A percentile compares a stretch with the other conserved stretches of the same genome.
Conservation (phyloP, 2,888 invertebrate species). For the Nesidiocoris tenuis region DNA sequence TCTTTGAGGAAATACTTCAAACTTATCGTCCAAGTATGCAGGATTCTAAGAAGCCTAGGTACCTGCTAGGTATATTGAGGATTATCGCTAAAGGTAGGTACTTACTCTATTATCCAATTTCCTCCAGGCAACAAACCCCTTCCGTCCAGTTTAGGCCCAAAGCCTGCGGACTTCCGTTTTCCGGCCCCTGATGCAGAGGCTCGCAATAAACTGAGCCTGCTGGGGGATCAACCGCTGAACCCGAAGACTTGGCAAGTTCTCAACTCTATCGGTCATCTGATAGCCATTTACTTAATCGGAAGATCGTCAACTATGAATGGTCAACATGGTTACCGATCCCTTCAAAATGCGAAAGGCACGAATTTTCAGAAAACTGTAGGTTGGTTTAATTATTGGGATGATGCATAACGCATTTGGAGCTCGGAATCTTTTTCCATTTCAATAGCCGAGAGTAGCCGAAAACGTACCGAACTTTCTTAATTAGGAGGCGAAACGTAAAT, state of each 20-base stretch:
- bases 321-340: too few species aligned
- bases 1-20: constrained; percentile 9
- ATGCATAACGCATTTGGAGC: too few species aligned
- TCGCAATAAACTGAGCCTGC: background rate
- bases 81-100: too few species aligned
- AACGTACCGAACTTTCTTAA: too few species aligned
- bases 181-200: background rate
- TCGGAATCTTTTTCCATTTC: too few species aligned
- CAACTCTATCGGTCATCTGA: background rate
- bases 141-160: background rate
- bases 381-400: too few species aligned
- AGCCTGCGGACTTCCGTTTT: background rate
- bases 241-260: background rate
- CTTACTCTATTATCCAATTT: background rate
- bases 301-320: background rate
- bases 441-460: too few species aligned
- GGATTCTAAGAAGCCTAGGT: too few species aligned
- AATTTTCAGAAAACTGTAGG: too few species aligned
- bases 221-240: background rate
- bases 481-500: too few species aligned
- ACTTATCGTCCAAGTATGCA: constrained; percentile 10
- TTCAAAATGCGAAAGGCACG: too few species aligned
- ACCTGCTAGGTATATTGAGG: too few species aligned
- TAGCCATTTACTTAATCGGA: background rate
- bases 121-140: background rate